Evolutionary conservation across 2,797 vertebrate genomes (phyloP).

Genomic region (Bufotes viridis): DNA sequence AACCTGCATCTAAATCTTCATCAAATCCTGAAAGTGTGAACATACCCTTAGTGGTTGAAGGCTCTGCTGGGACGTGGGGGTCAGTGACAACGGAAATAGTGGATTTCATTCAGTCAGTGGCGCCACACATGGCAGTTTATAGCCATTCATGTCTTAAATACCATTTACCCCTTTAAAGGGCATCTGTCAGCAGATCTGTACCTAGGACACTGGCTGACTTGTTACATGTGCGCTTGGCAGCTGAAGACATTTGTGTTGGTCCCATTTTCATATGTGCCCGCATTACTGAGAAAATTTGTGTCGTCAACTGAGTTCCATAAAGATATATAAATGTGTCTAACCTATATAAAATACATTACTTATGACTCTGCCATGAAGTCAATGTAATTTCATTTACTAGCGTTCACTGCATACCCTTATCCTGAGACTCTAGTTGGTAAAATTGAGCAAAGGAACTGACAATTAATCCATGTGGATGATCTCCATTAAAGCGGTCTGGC

Average conservation of each 20-base stretch:
- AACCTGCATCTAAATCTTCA: too few relatives aligned
- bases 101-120: too few relatives aligned
- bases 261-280: too few relatives aligned
- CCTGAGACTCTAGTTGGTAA: background rate
- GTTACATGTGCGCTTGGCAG: too few relatives aligned
- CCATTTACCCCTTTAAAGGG: background rate
- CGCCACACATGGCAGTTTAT: background rate
- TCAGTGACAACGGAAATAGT: too few relatives aligned
- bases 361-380: background rate
- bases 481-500: conserved; percentile 32
- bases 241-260: too few relatives aligned
- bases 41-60: background rate
- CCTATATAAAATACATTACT: background rate
- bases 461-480: conserved; percentile 11
- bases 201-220: too few relatives aligned
- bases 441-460: conserved; percentile 10
- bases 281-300: background rate
- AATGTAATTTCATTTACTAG: conserved; percentile 3
- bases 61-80: background rate
- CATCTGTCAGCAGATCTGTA: too few relatives aligned
- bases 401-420: too few relatives aligned
- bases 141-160: background rate
- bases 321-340: background rate
- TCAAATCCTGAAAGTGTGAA: too few relatives aligned
- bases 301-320: background rate